phyloP scores from a whole-genome alignment of 2,888 invertebrate species.

The Arenicola marina region DNA sequence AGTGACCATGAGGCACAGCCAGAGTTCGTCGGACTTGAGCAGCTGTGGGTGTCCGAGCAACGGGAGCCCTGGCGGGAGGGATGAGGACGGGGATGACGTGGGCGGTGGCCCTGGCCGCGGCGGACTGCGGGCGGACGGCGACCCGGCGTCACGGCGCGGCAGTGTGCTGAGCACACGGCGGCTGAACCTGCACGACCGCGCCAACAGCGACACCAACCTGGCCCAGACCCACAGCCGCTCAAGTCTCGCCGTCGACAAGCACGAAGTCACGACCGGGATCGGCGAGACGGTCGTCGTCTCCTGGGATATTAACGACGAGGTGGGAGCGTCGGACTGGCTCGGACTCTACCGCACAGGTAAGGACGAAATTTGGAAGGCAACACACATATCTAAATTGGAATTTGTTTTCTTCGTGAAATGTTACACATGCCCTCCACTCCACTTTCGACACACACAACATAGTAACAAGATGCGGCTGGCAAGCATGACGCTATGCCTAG shows the following conservation, averaged over 20 bases:
- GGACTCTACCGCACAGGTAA: constrained; percentile 60
- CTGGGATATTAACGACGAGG: constrained; percentile 61
- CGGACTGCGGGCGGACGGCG: background rate
- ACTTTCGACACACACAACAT: too few relatives aligned
- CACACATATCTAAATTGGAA: background rate
- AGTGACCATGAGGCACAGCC: too few relatives aligned
- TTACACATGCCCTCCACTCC: background rate
- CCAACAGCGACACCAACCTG: constrained; percentile 53
- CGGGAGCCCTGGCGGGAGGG: too few relatives aligned
- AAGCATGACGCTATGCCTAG: too few relatives aligned
- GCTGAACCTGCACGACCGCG: constrained; percentile 42
- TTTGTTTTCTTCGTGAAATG: background rate
- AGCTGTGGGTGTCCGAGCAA: too few relatives aligned
- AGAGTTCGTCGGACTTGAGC: too few relatives aligned
- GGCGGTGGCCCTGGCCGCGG: too few relatives aligned
- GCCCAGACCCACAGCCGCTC: constrained; percentile 41
- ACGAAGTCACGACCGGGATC: constrained; percentile 47
- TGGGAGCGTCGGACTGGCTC: constrained; percentile 61
- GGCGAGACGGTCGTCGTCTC: constrained; percentile 48
- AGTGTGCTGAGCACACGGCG: constrained; percentile 5
- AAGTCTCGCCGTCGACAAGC: constrained; percentile 50
- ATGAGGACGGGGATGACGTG: too few relatives aligned
- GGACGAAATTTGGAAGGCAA: too few relatives aligned
- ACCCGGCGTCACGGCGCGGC: background rate
- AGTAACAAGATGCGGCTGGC: too few relatives aligned